phyloP scores from a whole-genome alignment of 2,888 invertebrate species.

The Elmis aenea region DNA sequence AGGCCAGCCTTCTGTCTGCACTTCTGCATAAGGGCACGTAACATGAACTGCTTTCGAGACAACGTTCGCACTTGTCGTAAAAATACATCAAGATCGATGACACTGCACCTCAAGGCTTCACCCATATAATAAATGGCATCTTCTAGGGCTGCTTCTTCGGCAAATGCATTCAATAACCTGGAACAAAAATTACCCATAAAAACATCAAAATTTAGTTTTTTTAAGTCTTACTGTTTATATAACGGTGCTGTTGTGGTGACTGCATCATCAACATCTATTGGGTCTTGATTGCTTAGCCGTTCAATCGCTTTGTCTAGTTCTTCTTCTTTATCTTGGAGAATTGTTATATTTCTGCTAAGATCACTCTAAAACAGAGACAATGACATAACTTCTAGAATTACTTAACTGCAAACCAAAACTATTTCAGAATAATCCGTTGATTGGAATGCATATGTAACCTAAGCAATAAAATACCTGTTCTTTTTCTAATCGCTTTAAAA shows the following conservation, averaged over 20 bases:
- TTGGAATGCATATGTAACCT: too few relatives aligned
- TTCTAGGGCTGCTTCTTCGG: slow-evolving; percentile 96
- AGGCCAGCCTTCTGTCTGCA: slow-evolving; percentile 92
- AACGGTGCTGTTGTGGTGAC: slow-evolving; percentile 94
- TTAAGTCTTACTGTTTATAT: slow-evolving; percentile 76
- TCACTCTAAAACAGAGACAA: slow-evolving; percentile 59
- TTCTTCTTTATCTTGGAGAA: slow-evolving; percentile 81
- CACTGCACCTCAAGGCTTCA: slow-evolving; percentile 85
- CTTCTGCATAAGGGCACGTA: slow-evolving; percentile 93
- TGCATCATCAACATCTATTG: slow-evolving; percentile 91
- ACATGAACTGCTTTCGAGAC: slow-evolving; percentile 93
- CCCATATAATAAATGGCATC: slow-evolving; percentile 98
- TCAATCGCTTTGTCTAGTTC: slow-evolving; percentile 79
- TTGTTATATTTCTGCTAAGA: slow-evolving; percentile 75
- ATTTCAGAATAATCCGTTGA: too few relatives aligned
- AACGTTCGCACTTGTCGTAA: slow-evolving; percentile 93
- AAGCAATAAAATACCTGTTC: too few relatives aligned
- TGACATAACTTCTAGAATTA: too few relatives aligned
- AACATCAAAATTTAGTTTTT: slow-evolving; percentile 2
- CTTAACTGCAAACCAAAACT: too few relatives aligned
- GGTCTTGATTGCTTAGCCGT: slow-evolving; percentile 70
- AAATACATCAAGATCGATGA: slow-evolving; percentile 94
- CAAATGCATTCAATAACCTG: slow-evolving; percentile 87
- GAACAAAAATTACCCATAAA: slow-evolving; percentile 18
- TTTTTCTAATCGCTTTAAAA: slow-evolving; percentile 69